These are phyloP conservation scores for Pogonophryne albipinna DNA, from an alignment of 2,797 vertebrate species.

Conservation along the genomic window DNA sequence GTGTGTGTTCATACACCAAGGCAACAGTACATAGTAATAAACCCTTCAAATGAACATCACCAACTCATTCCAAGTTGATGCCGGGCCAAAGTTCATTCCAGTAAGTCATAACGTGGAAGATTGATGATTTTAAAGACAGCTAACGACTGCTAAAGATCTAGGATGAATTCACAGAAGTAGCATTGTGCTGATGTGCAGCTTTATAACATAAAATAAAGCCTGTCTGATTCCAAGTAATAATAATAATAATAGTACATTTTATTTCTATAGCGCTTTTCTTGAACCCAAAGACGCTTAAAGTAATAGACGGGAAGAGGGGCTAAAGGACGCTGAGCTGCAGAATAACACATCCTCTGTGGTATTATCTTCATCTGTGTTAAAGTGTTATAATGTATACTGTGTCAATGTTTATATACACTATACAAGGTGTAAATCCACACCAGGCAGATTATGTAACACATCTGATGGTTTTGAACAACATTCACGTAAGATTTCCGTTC, in stretches of 20 bases:
- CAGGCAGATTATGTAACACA: constrained; percentile 6
- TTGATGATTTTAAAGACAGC: constrained; percentile 21
- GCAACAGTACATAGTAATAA: constrained; percentile 30
- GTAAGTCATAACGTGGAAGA: constrained; percentile 21
- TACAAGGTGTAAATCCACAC: not conserved
- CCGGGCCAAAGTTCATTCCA: constrained; percentile 28
- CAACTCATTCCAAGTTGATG: constrained; percentile 15
- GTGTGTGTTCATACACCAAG: constrained; percentile 12
- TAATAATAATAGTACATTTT: too few relatives aligned
- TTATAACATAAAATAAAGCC: constrained; percentile 8
- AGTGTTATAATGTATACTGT: constrained; percentile 5
- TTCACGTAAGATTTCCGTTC: not conserved
- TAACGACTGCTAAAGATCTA: not conserved
- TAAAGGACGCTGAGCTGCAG: constrained; percentile 15
- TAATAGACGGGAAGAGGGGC: not conserved
- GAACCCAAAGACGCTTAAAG: not conserved
- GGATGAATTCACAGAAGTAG: constrained; percentile 9
- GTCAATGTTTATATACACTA: constrained; percentile 19
- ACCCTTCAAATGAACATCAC: constrained; percentile 25
- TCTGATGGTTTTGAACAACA: constrained; percentile 7
- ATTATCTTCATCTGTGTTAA: constrained; percentile 17
- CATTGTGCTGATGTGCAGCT: constrained; percentile 11
- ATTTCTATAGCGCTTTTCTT: too few relatives aligned
- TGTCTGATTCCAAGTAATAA: not conserved
- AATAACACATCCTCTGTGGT: constrained; percentile 28